Evolutionary conservation across 2,888 invertebrate genomes (phyloP).

Genomic region (Steinernema hermaphroditum): DNA sequence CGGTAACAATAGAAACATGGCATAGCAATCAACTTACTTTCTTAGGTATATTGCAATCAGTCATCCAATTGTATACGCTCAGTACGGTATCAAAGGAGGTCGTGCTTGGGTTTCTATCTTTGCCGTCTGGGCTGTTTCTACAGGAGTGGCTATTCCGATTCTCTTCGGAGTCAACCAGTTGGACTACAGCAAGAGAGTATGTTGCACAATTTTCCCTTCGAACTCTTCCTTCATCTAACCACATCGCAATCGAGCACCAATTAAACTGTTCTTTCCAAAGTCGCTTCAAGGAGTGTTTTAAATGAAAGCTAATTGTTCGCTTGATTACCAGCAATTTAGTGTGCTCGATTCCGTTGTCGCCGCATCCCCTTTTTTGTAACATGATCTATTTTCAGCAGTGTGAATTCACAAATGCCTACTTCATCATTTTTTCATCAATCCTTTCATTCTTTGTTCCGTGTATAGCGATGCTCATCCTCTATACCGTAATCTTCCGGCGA

Average conservation of each 20-base stretch:
- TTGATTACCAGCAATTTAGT: not conserved
- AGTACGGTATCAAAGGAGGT: slow-evolving; percentile 54
- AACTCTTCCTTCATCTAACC: not conserved
- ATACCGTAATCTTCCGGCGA: slow-evolving; percentile 82
- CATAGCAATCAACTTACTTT: no score
- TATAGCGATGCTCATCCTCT: slow-evolving; percentile 92
- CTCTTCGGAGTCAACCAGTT: slow-evolving; percentile 88
- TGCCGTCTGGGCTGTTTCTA: slow-evolving; percentile 91
- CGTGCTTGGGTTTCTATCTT: slow-evolving; percentile 92
- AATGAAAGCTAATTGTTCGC: not conserved
- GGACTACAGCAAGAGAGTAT: slow-evolving; percentile 44
- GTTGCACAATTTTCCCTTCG: not conserved
- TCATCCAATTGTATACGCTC: slow-evolving; percentile 64
- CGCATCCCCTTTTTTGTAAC: slow-evolving; percentile 2
- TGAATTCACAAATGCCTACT: slow-evolving; percentile 95
- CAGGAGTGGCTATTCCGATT: slow-evolving; percentile 92
- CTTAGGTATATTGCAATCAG: slow-evolving; percentile 62
- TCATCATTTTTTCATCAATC: slow-evolving; percentile 94
- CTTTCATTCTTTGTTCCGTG: slow-evolving; percentile 98
- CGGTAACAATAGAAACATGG: slow-evolving; percentile 77
- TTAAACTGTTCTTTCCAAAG: not conserved
- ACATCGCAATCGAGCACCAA: not conserved
- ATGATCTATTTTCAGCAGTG: slow-evolving; percentile 71
- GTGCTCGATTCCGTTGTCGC: not conserved
- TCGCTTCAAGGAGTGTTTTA: not conserved